Conservation (phyloP, 2,888 invertebrate species). For the Oscheius onirici region DNA sequence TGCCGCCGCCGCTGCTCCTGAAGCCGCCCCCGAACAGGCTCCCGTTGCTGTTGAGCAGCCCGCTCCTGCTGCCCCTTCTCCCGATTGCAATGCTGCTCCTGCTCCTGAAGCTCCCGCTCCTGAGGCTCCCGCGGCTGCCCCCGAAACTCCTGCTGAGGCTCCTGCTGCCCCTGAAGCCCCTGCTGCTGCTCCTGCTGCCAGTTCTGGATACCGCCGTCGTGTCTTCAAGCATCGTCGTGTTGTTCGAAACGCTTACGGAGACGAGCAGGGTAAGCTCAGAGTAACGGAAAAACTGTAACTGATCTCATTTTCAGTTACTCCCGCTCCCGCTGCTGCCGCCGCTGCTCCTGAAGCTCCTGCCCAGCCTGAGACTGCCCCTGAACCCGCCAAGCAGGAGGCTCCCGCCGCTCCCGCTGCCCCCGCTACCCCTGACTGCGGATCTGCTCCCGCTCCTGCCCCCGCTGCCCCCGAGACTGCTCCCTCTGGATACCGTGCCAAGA, state of each 20-base stretch:
- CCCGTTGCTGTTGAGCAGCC: conserved; percentile 33
- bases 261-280: conserved; percentile 40
- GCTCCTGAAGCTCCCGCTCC: conserved; percentile 32
- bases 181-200: conserved; percentile 23
- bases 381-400: neutral
- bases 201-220: conserved; percentile 20
- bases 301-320: no score
- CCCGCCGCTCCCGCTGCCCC: conserved; percentile 2
- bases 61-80: neutral
- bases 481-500: conserved; percentile 45
- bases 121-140: conserved; percentile 31
- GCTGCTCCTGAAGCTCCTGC: conserved; percentile 41
- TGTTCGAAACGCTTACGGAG: conserved; percentile 43
- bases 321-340: conserved; percentile 37
- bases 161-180: conserved; percentile 25
- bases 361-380: conserved; percentile 35
- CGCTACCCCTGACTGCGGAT: neutral
- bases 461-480: conserved; percentile 2
- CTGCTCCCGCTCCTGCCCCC: neutral
- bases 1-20: neutral
- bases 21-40: conserved; percentile 30
- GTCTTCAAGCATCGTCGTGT: conserved; percentile 23
- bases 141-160: neutral
- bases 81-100: conserved; percentile 8
- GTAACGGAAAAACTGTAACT: no score